Evolutionary conservation across 2,797 vertebrate species (phyloP), one percentile per base, ranked within the genome.

Genomic region (Lophius americanus): DNA sequence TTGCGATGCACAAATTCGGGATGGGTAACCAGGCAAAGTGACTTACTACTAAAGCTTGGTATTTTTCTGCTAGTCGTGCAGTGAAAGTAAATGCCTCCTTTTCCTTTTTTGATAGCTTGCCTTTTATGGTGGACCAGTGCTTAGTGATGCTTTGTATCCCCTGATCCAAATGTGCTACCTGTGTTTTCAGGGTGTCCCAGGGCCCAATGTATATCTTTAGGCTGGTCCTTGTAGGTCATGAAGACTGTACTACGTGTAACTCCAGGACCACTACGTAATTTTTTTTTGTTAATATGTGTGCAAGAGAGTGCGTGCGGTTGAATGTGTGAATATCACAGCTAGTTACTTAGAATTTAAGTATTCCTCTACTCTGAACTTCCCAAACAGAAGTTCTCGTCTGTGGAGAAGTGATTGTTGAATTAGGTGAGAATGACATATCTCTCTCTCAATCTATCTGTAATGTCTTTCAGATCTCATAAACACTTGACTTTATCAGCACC

Each of bases 161-260:
- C 85, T 87, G 82, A 88, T 89, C 77, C 84, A 83, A 75, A 77
- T 85, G 85, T 89, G 82, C 81, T 86, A 81, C 88, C 88, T 87
- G 72, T 87, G 68, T 88, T 78, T 88, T 83, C 75, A 75, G 87
- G 86, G 75, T 85, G 81, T 85, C 82, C 78, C 73, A 52, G 83
- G 84, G 86, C 84, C 89, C 83, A 83, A 79, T 83, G 84, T 88
- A 76, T 87, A 81, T 88, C 78, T 92, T 85, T 89, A 92, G 89
- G 91, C 92, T 92, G 92, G 92, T 93, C 90, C 92, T 93, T 43
- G 72, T 88, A 85, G 84, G 81, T 91, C 84, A 87, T 77, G 83
- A 74, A 76, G 79, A 87, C 85, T 87, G 69, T 81, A 76, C 79
- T 89, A 82, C 76, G 85, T 89, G 85, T 89, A 84, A 82, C 66